Conservation (phyloP, 2,113 vertebrate genomes). For the Platichthys stellatus region DNA sequence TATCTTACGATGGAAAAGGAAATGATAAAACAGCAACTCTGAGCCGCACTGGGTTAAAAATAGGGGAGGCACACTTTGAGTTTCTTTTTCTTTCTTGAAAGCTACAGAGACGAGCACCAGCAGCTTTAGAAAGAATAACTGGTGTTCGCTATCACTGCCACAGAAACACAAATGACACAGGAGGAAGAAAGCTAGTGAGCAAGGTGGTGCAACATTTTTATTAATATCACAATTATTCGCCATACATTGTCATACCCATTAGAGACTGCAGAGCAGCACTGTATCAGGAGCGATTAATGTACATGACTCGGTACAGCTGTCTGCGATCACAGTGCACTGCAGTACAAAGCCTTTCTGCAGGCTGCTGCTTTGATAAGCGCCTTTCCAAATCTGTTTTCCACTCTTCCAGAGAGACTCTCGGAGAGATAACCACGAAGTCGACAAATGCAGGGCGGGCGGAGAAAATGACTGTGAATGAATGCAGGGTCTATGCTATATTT, state of each 20-base stretch:
- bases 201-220: slow-evolving; percentile 8
- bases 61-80: slow-evolving; percentile 23
- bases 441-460: not conserved
- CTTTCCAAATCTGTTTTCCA: slow-evolving; percentile 18
- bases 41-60: slow-evolving; percentile 51
- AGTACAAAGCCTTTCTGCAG: slow-evolving; percentile 48
- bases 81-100: slow-evolving; percentile 1
- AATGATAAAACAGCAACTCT: slow-evolving; percentile 12
- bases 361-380: slow-evolving; percentile 33
- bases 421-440: not conserved
- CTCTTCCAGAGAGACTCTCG: slow-evolving; percentile 2
- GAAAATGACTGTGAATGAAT: slow-evolving; percentile 6
- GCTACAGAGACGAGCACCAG: slow-evolving; percentile 2
- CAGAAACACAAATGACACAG: slow-evolving; percentile 1
- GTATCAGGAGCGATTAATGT: slow-evolving; percentile 35
- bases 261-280: slow-evolving; percentile 26
- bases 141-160: not conserved
- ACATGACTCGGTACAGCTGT: slow-evolving; percentile 3
- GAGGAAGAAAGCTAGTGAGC: slow-evolving; percentile 6
- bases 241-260: slow-evolving; percentile 18
- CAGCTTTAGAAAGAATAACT: slow-evolving; percentile 20
- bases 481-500: not conserved
- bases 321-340: slow-evolving; percentile 2
- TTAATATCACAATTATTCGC: slow-evolving; percentile 47
- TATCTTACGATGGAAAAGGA: slow-evolving; percentile 43